phyloP scores from a whole-genome alignment of 2,888 invertebrate species.

The Byasa hedistus region DNA sequence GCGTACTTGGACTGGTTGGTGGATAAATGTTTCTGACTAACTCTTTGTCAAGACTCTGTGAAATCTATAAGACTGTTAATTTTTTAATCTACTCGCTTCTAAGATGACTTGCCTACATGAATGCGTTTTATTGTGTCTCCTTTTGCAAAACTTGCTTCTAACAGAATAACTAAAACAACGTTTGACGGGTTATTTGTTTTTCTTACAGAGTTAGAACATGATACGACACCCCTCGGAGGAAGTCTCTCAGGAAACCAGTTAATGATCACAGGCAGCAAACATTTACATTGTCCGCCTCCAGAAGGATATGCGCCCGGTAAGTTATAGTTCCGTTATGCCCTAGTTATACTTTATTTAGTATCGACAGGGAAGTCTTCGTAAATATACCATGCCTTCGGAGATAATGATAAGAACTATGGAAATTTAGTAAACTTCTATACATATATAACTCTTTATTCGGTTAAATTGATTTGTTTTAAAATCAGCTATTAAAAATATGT shows the following conservation, averaged over 20 bases:
- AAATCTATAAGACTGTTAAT: too few relatives aligned
- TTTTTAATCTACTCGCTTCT: too few relatives aligned
- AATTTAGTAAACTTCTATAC: too few relatives aligned
- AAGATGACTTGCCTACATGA: neutral
- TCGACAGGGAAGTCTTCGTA: too few relatives aligned
- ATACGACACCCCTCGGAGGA: conserved; percentile 63
- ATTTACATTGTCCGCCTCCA: conserved; percentile 88
- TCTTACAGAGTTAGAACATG: conserved; percentile 73
- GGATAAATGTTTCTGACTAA: too few relatives aligned
- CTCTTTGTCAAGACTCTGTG: too few relatives aligned
- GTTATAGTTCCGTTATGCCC: conserved; percentile 11
- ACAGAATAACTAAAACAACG: neutral
- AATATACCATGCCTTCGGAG: too few relatives aligned
- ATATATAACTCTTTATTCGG: neutral
- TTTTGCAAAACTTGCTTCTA: neutral
- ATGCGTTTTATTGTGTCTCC: neutral
- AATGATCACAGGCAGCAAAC: conserved; percentile 88
- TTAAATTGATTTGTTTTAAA: neutral
- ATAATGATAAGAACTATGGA: too few relatives aligned
- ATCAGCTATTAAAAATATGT: too few relatives aligned
- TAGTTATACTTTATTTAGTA: neutral
- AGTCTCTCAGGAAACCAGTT: conserved; percentile 87
- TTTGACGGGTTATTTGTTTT: neutral
- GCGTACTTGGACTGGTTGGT: too few relatives aligned
- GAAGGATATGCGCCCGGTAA: conserved; percentile 79